These are phyloP conservation scores for Eupeodes corollae DNA, from an alignment of 1,140 invertebrate genomes.

Conservation along the genomic window DNA sequence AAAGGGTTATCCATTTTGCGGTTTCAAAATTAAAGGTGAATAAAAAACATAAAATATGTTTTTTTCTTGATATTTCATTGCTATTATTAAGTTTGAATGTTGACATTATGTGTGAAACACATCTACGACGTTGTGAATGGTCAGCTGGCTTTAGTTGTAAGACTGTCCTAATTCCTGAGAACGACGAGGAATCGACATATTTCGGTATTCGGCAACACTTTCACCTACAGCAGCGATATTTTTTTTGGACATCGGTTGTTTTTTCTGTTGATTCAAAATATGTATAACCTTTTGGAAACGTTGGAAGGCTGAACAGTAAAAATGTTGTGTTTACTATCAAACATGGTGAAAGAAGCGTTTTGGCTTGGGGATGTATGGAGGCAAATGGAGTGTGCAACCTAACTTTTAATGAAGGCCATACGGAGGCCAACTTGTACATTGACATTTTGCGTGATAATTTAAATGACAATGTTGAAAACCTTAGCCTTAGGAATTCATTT, in stretches of 20 bases:
- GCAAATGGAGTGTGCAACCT: slow-evolving; percentile 5
- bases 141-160: too few species aligned
- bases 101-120: too few species aligned
- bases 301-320: slow-evolving; percentile 2
- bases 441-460: neutral
- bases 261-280: slow-evolving; percentile 4
- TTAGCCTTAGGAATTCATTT: slow-evolving; percentile 3
- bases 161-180: too few species aligned
- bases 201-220: too few species aligned
- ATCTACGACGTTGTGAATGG: too few species aligned
- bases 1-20: too few species aligned
- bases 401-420: neutral
- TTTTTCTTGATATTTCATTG: too few species aligned
- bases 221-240: too few species aligned
- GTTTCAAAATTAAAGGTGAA: too few species aligned
- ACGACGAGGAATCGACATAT: too few species aligned
- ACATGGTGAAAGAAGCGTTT: slow-evolving; percentile 5
- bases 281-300: neutral
- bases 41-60: too few species aligned
- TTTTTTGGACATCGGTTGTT: slow-evolving; percentile 1
- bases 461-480: slow-evolving; percentile 9
- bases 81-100: too few species aligned
- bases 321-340: slow-evolving; percentile 6
- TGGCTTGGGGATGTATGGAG: slow-evolving; percentile 29
- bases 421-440: neutral